phyloP scores from a whole-genome alignment of 2,113 vertebrate species.

The Trematocara macrostoma region DNA sequence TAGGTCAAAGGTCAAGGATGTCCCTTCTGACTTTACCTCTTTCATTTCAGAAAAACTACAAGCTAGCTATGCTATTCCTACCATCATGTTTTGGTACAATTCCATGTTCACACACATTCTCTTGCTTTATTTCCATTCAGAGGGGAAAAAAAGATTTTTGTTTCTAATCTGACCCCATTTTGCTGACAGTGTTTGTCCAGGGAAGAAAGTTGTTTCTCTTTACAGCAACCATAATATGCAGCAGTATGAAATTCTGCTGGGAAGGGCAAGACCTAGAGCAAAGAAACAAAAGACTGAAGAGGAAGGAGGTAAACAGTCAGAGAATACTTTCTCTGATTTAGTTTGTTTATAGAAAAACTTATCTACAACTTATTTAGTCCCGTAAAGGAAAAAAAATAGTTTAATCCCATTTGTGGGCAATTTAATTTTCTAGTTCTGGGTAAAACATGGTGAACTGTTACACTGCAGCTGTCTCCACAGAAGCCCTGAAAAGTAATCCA shows the following conservation, averaged over 20 bases:
- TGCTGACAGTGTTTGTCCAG: neutral
- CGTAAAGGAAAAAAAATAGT: accelerated
- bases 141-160: neutral
- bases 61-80: neutral
- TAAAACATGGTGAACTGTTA: neutral
- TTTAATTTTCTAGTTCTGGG: neutral
- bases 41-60: neutral
- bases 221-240: constrained; percentile 15
- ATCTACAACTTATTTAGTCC: neutral
- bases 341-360: neutral
- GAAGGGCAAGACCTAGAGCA: constrained; percentile 14
- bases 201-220: constrained; percentile 18
- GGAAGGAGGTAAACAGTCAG: neutral
- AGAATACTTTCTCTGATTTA: neutral
- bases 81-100: neutral
- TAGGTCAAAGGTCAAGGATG: neutral
- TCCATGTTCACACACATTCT: neutral
- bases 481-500: constrained; percentile 13
- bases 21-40: neutral
- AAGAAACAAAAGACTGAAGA: neutral
- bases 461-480: constrained; percentile 2
- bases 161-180: neutral
- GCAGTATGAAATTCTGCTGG: constrained; percentile 14
- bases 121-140: neutral
- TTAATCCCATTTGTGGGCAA: neutral